Evolutionary conservation across 2,113 vertebrate species (phyloP), one percentile per base, ranked within the genome.

Genomic region (Cercopithecus mona): DNA sequence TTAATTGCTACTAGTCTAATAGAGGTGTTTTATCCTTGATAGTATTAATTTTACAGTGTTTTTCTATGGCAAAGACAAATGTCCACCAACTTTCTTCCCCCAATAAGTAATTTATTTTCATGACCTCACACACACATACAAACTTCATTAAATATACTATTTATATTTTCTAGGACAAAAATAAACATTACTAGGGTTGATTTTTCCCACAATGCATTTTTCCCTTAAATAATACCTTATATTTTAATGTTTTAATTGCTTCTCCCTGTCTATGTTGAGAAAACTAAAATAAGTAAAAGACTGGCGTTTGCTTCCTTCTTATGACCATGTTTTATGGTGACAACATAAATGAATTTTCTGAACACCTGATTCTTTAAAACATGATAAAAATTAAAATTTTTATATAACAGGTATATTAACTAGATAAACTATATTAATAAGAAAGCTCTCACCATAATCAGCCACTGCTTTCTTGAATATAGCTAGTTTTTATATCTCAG

Each of bases 371-470:
- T 78, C 93, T 90, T 97, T 82, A 6, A 91, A 97, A 70, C 38
- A 88, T 75, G 0, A 93, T 95, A 94, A 85, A 96, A 92, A 88
- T 32, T 40, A 40, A 80, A 96, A 88, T 92, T 81, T 97, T 43
- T 40, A 38, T 13, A 91, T 95, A 81, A 97, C 38, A 97, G 86
- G 94, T n/a, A 8, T 92, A 92, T 97, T 96, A 97, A 96, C 86
- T 92, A 98, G 97, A 93, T 89, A 35, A 32, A 80, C 97, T 96
- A 94, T 87, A 97, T 90, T 75, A 97, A 78, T 94, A 97, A 96
- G 64, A 48, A 93, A 45, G 12, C 8, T 94, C 94, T 45, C 35
- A 96, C 59, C 57, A 84, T 97, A 50, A 93, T 96, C 93, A 92
- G 90, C 87, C 96, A 96, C 95, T 61, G 22, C 16, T 97, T 40